Conservation (phyloP, 2,797 vertebrate species). For the Halcyon smyrnensis region DNA sequence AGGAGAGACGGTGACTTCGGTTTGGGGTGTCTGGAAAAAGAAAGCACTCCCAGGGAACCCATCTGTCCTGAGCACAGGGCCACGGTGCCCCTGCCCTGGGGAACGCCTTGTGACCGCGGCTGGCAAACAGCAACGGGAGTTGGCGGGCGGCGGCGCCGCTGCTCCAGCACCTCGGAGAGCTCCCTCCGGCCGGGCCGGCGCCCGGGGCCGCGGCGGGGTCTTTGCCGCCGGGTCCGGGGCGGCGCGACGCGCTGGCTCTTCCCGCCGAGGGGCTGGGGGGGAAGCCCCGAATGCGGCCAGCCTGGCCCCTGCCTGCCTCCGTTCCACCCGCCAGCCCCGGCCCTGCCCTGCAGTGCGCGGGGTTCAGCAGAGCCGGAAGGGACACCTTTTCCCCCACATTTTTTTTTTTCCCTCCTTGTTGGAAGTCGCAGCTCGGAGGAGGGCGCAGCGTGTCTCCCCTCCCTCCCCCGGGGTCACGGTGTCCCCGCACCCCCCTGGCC, state of each 20-base stretch:
- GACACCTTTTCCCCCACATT: accelerated
- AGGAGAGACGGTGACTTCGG: too few relatives aligned
- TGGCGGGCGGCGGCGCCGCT: too few relatives aligned
- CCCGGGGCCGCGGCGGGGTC: not conserved
- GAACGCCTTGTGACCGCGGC: accelerated
- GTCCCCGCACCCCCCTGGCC: not conserved
- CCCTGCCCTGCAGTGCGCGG: not conserved
- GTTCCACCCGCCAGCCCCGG: not conserved
- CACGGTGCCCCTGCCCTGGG: accelerated
- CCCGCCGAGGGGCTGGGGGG: too few relatives aligned
- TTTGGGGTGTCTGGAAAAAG: too few relatives aligned
- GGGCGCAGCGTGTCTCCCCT: not conserved
- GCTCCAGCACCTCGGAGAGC: constrained; percentile 9
- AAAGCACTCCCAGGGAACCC: accelerated
- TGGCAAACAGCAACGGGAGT: accelerated
- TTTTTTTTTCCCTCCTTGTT: too few relatives aligned
- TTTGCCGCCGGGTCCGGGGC: not conserved
- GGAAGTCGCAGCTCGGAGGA: not conserved
- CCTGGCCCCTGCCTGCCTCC: not conserved
- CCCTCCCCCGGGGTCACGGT: too few relatives aligned
- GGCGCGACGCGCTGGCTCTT: not conserved
- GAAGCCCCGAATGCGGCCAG: too few relatives aligned
- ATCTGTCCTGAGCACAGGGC: not conserved
- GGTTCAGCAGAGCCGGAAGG: not conserved
- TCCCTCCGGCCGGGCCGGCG: not conserved